These are phyloP conservation scores for Pocillopora meandrina DNA, from an alignment of 92 coral and sea anemone species.

Conservation along the genomic window DNA sequence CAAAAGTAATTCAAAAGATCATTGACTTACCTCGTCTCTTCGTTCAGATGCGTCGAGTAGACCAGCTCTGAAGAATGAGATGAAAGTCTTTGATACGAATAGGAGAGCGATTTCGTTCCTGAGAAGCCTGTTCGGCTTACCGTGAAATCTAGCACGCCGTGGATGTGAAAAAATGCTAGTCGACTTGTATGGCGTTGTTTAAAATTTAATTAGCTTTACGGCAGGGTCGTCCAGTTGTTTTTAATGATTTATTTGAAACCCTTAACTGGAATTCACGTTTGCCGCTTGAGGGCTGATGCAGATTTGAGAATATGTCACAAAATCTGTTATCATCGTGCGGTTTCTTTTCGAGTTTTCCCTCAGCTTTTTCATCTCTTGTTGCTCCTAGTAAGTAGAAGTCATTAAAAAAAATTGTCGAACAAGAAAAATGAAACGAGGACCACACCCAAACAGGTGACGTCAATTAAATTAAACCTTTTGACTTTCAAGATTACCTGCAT, in stretches of 20 bases:
- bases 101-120: not conserved
- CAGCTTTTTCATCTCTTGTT: not conserved
- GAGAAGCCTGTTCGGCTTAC: not conserved
- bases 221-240: not conserved
- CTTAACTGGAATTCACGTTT: not conserved
- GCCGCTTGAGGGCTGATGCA: not conserved
- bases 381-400: not conserved
- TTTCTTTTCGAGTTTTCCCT: not conserved
- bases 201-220: slow-evolving; percentile 41
- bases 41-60: not conserved
- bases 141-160: not conserved
- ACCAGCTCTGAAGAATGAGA: not conserved
- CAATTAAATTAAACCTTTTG: not conserved
- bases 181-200: slow-evolving; percentile 28
- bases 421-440: not conserved
- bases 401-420: not conserved
- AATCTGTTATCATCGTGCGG: not conserved
- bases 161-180: slow-evolving; percentile 5
- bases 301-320: not conserved
- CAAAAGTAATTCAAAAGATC: slow-evolving; percentile 7
- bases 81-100: not conserved
- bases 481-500: slow-evolving; percentile 20
- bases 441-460: slow-evolving; percentile 38
- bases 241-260: slow-evolving; percentile 31
- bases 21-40: not conserved